These are phyloP conservation scores for Elegia similella DNA, from an alignment of 2,888 invertebrate genomes.

Conservation along the genomic window DNA sequence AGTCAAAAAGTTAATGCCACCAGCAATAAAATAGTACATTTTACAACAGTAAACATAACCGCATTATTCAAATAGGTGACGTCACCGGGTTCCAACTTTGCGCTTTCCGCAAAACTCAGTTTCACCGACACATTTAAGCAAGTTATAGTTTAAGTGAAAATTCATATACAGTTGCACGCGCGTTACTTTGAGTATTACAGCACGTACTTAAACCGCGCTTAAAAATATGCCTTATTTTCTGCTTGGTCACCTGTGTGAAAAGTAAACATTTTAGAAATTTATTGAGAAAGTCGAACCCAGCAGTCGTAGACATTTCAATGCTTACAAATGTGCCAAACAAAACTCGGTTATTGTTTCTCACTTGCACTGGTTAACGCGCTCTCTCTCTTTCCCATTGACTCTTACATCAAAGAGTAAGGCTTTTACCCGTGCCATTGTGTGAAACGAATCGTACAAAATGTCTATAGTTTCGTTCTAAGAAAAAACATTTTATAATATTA, in stretches of 20 bases:
- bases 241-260: no score
- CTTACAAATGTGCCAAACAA: no score
- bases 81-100: not conserved
- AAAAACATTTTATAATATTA: no score
- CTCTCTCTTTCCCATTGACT: no score
- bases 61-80: conserved; percentile 12
- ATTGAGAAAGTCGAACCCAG: no score
- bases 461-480: no score
- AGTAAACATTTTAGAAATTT: not conserved
- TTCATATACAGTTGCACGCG: not conserved
- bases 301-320: no score
- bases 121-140: conserved; percentile 6
- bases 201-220: not conserved
- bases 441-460: no score
- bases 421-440: no score
- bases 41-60: conserved; percentile 1
- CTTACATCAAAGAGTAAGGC: no score
- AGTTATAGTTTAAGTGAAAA: conserved; percentile 1
- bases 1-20: not conserved
- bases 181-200: not conserved
- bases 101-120: conserved; percentile 8
- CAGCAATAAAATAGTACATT: not conserved
- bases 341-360: no score
- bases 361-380: no score
- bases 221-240: not conserved